Conservation (phyloP, 2,113 vertebrate species). For the Barbus barbus region DNA sequence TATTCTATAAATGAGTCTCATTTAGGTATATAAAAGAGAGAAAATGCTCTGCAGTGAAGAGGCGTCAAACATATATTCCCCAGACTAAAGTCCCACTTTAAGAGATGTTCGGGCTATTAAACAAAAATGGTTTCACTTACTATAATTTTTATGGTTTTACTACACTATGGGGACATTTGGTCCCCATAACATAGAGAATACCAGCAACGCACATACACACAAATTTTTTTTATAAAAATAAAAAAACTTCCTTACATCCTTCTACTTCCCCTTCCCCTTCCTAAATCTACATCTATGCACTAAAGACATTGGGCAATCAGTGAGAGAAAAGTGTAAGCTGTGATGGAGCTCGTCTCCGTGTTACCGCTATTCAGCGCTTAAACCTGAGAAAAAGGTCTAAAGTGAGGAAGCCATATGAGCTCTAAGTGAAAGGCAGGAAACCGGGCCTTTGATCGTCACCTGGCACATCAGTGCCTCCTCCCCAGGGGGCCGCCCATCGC, state of each 20-base stretch:
- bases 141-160: not conserved
- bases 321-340: not conserved
- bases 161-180: too few species aligned
- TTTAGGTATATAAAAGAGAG: slow-evolving; percentile 4
- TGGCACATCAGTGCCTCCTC: slow-evolving; percentile 29
- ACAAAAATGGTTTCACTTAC: not conserved
- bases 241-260: not conserved
- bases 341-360: not conserved
- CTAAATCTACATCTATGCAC: not conserved
- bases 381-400: slow-evolving; percentile 33
- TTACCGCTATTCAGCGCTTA: not conserved
- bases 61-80: not conserved
- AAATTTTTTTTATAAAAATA: not conserved
- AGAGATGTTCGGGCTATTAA: not conserved
- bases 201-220: too few species aligned
- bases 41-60: not conserved
- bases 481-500: slow-evolving; percentile 27
- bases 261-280: not conserved
- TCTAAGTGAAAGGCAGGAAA: slow-evolving; percentile 35
- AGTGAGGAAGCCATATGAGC: slow-evolving; percentile 31
- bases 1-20: not conserved
- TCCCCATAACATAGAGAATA: too few species aligned
- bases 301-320: not conserved
- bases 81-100: not conserved
- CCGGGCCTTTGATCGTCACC: slow-evolving; percentile 43